These are phyloP conservation scores for Cistogaster globosa DNA, from an alignment of 2,888 invertebrate species.

Conservation along the genomic window DNA sequence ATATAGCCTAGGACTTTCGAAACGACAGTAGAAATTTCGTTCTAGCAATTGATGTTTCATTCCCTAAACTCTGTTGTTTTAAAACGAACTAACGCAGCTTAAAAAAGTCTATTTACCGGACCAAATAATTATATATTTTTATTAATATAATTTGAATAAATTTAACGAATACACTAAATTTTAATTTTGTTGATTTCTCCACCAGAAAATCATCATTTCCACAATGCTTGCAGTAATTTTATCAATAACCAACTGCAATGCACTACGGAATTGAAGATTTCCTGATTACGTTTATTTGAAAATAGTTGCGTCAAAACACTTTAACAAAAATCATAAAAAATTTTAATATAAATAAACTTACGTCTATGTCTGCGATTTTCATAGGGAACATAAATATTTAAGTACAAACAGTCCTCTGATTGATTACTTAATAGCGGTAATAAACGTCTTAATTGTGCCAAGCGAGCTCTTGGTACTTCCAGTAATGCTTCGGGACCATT, in stretches of 20 bases:
- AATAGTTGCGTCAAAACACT: not conserved
- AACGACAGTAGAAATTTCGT: no score
- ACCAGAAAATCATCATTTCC: constrained; percentile 91
- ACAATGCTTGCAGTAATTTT: constrained; percentile 95
- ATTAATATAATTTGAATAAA: not conserved
- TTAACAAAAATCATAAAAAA: not conserved
- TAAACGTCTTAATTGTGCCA: constrained; percentile 92
- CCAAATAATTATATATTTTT: no score
- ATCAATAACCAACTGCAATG: constrained; percentile 92
- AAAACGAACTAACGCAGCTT: no score
- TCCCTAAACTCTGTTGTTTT: no score
- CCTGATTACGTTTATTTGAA: constrained; percentile 65
- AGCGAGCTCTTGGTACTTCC: constrained; percentile 91
- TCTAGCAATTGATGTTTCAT: no score
- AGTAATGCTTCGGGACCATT: constrained; percentile 85
- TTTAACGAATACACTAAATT: not conserved
- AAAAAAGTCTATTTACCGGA: no score
- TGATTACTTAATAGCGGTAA: constrained; percentile 94
- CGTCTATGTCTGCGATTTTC: constrained; percentile 80
- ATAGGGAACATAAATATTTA: constrained; percentile 96
- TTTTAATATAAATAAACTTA: constrained; percentile 73
- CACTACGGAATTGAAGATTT: constrained; percentile 96
- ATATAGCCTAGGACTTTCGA: no score
- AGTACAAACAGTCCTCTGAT: constrained; percentile 98
- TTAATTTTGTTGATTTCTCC: constrained; percentile 54